Evolutionary conservation across 2,113 vertebrate species (phyloP).

Genomic region (Plectropomus leopardus): DNA sequence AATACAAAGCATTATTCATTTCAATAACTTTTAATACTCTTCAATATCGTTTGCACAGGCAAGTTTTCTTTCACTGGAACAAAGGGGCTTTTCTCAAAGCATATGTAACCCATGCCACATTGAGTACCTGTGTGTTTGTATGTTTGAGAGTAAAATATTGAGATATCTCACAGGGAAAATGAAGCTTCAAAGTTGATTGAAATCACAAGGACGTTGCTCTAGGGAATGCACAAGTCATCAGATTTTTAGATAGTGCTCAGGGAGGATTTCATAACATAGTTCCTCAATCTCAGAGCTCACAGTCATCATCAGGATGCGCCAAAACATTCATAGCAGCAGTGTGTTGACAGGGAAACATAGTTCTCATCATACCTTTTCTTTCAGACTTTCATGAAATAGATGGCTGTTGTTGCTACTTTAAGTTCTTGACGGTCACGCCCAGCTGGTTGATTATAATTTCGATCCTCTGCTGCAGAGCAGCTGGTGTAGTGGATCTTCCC

Average conservation of each 20-base stretch:
- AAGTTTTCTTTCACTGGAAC: not conserved
- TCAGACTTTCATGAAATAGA: not conserved
- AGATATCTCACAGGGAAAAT: not conserved
- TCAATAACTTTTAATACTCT: not conserved
- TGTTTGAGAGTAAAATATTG: not conserved
- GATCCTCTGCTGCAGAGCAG: constrained; percentile 40
- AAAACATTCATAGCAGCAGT: not conserved
- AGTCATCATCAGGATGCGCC: constrained; percentile 27
- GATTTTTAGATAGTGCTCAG: constrained; percentile 17
- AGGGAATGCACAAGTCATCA: constrained; percentile 29
- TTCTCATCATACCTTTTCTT: not conserved
- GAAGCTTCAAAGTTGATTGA: not conserved
- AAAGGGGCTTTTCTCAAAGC: not conserved
- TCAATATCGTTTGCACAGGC: not conserved
- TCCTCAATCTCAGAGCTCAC: constrained; percentile 11
- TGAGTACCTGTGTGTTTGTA: too few relatives aligned
- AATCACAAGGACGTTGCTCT: constrained; percentile 2
- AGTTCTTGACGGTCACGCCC: not conserved
- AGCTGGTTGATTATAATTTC: constrained; percentile 33
- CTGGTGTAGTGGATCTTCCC: constrained; percentile 42
- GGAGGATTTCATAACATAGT: constrained; percentile 40
- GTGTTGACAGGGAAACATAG: not conserved
- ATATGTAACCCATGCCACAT: not conserved
- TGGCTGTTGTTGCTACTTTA: not conserved
- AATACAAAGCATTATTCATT: not conserved